Evolutionary conservation across 1,140 invertebrate species (phyloP).

Genomic region (Caenorhabditis latens): DNA sequence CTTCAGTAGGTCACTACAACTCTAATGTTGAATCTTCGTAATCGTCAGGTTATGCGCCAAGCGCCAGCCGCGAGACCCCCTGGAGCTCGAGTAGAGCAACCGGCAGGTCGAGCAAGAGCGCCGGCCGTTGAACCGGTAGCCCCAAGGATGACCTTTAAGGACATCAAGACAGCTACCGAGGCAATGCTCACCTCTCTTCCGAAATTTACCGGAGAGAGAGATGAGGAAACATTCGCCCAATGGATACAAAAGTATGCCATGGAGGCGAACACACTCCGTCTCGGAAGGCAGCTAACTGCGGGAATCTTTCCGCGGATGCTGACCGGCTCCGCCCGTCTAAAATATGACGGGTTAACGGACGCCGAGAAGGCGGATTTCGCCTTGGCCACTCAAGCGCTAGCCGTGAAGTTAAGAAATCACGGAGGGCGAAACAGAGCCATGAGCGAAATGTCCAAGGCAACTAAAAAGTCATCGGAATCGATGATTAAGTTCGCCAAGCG

Average conservation of each 20-base stretch:
- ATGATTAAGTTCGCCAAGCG: not conserved
- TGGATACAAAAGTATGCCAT: not conserved
- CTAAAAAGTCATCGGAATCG: not conserved
- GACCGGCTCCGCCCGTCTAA: not conserved
- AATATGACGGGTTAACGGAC: not conserved
- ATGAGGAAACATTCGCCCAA: not conserved
- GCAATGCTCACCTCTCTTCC: not conserved
- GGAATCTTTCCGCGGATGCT: not conserved
- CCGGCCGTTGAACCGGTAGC: not conserved
- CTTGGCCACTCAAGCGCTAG: not conserved
- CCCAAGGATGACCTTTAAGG: not conserved
- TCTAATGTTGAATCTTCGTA: too few species aligned
- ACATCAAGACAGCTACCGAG: not conserved
- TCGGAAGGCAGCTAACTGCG: not conserved
- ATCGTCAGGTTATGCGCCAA: too few species aligned
- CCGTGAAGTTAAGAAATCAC: not conserved
- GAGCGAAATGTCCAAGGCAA: not conserved
- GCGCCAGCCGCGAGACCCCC: too few species aligned
- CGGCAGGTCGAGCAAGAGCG: too few species aligned
- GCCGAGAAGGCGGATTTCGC: not conserved
- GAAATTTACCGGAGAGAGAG: not conserved
- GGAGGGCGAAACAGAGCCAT: not conserved
- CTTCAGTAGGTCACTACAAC: too few species aligned
- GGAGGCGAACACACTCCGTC: not conserved
- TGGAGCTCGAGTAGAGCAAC: too few species aligned